A percentile compares a stretch with the other conserved stretches of the same genome.
Evolutionary conservation across 1,140 invertebrate genomes (phyloP).

Genomic region (Cotesia glomerata): DNA sequence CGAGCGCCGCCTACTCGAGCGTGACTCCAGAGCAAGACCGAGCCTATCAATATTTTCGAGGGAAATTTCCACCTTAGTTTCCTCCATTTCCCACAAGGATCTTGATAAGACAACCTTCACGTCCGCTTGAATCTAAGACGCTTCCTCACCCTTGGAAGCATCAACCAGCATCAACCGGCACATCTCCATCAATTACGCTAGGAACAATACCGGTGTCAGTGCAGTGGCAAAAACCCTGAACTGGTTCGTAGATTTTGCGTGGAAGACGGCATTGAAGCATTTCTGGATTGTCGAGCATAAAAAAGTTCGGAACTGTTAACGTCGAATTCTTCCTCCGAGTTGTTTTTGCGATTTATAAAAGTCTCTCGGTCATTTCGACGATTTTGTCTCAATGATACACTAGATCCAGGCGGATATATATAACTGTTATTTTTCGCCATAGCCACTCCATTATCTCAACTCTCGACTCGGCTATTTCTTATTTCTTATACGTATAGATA

Average conservation of each 20-base stretch:
- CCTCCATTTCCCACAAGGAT: slow-evolving; percentile 25
- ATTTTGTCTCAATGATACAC: slow-evolving; percentile 21
- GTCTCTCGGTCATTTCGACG: slow-evolving; percentile 43
- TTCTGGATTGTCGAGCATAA: slow-evolving; percentile 14
- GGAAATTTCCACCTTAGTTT: slow-evolving; percentile 44
- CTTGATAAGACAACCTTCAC: too few relatives aligned
- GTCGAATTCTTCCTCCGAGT: slow-evolving; percentile 48
- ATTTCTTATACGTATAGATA: slow-evolving; percentile 10
- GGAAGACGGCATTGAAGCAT: slow-evolving; percentile 29
- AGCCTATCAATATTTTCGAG: slow-evolving; percentile 63
- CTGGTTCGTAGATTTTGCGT: slow-evolving; percentile 15
- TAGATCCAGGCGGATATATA: background rate
- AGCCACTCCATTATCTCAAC: slow-evolving; percentile 51
- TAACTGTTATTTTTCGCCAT: slow-evolving; percentile 49
- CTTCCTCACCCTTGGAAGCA: too few relatives aligned
- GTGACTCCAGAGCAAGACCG: slow-evolving; percentile 60
- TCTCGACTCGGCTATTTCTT: background rate
- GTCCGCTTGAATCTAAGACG: too few relatives aligned
- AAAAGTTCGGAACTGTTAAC: slow-evolving; percentile 49
- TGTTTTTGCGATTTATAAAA: slow-evolving; percentile 42
- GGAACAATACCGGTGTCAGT: too few relatives aligned
- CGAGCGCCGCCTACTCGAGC: slow-evolving; percentile 59
- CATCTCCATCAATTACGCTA: background rate
- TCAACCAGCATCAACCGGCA: too few relatives aligned
- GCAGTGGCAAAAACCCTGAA: too few relatives aligned